Conservation (phyloP, 1,140 invertebrate genomes). For the Venturia canescens region DNA sequence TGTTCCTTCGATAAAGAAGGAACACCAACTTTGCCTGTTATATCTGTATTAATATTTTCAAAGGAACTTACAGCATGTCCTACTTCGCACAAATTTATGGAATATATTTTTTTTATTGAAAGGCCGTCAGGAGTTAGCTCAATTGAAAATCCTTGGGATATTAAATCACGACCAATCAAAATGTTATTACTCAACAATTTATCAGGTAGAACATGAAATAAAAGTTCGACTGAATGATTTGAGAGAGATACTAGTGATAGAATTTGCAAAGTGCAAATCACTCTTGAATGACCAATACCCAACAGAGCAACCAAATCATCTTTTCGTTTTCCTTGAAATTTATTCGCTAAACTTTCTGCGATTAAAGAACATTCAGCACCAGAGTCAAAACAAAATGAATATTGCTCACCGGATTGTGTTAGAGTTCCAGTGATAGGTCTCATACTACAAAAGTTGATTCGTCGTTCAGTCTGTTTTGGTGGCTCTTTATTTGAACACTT, state of each 20-base stretch:
- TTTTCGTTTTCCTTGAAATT: slow-evolving; percentile 41
- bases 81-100: neutral
- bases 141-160: neutral
- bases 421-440: slow-evolving; percentile 10
- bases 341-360: slow-evolving; percentile 32
- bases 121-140: neutral
- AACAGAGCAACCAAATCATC: slow-evolving; percentile 21
- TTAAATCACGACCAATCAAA: slow-evolving; percentile 39
- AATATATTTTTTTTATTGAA: neutral
- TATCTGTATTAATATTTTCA: slow-evolving; percentile 27
- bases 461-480: neutral
- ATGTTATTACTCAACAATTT: slow-evolving; percentile 25
- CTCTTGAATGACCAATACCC: slow-evolving; percentile 27
- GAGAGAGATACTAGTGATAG: slow-evolving; percentile 1
- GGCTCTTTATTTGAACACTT: slow-evolving; percentile 4
- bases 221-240: neutral
- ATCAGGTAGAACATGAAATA: slow-evolving; percentile 36
- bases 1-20: slow-evolving; percentile 18
- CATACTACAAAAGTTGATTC: slow-evolving; percentile 20
- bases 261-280: slow-evolving; percentile 1
- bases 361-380: slow-evolving; percentile 52
- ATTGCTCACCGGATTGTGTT: slow-evolving; percentile 44
- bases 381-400: slow-evolving; percentile 49
- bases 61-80: neutral
- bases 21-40: neutral